Conservation (phyloP, 2,113 vertebrate genomes). For the Chaenogobius annularis region DNA sequence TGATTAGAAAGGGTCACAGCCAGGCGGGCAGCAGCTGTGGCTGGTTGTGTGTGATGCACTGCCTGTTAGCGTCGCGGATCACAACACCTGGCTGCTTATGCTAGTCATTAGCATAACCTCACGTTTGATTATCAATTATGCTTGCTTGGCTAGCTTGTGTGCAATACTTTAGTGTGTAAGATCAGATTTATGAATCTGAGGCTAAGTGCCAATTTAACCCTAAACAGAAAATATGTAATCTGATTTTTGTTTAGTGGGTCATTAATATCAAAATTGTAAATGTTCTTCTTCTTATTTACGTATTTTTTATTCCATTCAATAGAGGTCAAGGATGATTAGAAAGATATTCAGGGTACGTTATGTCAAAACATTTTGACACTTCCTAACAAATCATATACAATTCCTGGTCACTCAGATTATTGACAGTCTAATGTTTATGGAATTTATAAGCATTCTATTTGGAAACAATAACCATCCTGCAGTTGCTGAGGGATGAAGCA, state of each 20-base stretch:
- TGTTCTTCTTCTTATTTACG: no score
- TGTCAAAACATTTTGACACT: no score
- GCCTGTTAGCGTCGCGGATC: not conserved
- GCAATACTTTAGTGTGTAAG: not conserved
- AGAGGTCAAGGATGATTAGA: no score
- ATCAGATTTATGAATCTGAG: not conserved
- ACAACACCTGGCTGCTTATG: not conserved
- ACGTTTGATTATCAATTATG: constrained; percentile 2
- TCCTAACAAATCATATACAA: no score
- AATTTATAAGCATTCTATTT: not conserved
- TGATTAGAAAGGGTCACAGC: constrained; percentile 39
- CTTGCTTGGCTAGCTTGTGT: not conserved
- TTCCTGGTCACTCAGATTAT: no score
- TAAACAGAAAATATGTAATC: no score
- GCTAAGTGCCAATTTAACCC: not conserved
- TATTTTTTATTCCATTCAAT: no score
- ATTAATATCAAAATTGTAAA: no score
- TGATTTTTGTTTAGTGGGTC: no score
- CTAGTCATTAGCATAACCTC: constrained; percentile 4
- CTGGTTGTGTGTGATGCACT: constrained; percentile 12
- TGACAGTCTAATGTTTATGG: no score
- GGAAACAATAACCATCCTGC: not conserved
- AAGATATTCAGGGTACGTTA: no score
- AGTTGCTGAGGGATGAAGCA: not conserved
- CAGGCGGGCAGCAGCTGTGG: constrained; percentile 29